phyloP scores from a whole-genome alignment of 2,888 invertebrate genomes.

The Timandra comae region DNA sequence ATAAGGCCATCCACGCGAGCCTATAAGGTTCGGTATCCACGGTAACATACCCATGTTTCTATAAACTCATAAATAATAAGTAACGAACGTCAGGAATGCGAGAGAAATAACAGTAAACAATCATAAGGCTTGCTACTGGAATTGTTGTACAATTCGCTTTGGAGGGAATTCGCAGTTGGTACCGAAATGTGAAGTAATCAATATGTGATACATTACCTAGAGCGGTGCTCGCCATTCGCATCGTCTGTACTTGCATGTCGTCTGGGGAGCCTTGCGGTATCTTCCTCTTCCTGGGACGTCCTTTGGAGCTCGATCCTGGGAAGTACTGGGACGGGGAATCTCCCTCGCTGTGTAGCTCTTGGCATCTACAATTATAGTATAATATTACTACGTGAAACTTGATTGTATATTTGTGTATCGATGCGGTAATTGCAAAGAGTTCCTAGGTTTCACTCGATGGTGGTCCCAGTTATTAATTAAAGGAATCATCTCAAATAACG shows the following conservation, averaged over 20 bases:
- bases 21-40: constrained; percentile 15
- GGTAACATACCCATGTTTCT: constrained; percentile 14
- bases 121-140: no score
- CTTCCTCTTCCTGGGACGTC: constrained; percentile 88
- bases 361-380: constrained; percentile 54
- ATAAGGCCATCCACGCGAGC: constrained; percentile 26
- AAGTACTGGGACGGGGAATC: constrained; percentile 82
- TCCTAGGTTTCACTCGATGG: no score
- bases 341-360: constrained; percentile 67
- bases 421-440: no score
- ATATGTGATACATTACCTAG: constrained; percentile 78
- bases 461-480: no score
- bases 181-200: no score
- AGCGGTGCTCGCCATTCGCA: constrained; percentile 82
- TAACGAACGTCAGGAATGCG: no score
- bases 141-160: constrained; percentile 9
- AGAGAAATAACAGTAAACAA: constrained; percentile 8
- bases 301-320: constrained; percentile 82
- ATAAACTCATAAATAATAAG: constrained; percentile 9
- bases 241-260: constrained; percentile 80
- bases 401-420: no score
- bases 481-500: no score
- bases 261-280: constrained; percentile 75
- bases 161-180: constrained; percentile 7
- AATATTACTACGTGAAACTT: no score